Evolutionary conservation across 2,113 vertebrate genomes (phyloP), one percentile per base, ranked within the genome.

Genomic region (Chelonoidis abingdonii): DNA sequence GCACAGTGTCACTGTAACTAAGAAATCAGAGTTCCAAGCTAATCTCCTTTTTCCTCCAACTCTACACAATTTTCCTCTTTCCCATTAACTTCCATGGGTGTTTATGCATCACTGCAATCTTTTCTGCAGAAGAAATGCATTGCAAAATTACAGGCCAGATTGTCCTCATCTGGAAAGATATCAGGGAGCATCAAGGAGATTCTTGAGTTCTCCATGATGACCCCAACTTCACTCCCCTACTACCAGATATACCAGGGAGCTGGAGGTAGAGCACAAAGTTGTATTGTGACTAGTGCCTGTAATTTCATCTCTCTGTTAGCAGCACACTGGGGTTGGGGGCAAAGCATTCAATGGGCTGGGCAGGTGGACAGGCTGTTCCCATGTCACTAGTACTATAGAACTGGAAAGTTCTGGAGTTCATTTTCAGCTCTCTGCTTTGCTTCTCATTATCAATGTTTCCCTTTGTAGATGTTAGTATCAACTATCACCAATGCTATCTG

Each of bases 21-120:
- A 93, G 59, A 95, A 93, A 19, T 50, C 83, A 86, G n/a, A 82
- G 31, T 56, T 94, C 16, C 88, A 92, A 91, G 75, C 76, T 92
- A 94, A 57, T 93, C 93, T 90, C 86, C 86, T 83, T 72, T 88
- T 52, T 93, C 50, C 80, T 94, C 65, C 80, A 93, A n/a, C 22
- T 89, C 86, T 75, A 54, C 3, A 0, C 41, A 90, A 79, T 91
- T 91, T 84, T 57, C 75, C 49, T 54, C 50, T 92, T 81, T 93
- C 84, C 88, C n/a, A 25, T 38, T 50, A 85, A 54, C 41, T 57
- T 35, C 49, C 14, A 8, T 47, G 59, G 21, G 65, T 0, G 12
- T 2, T 88, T 29, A 62, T 81, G 10, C 35, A 44, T 49, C 3
- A 31, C 27, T 62, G 59, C 29, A 62, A 29, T 8, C 1, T 85